These are phyloP conservation scores for Dilophus febrilis DNA, from an alignment of 2,888 invertebrate species.

Conservation along the genomic window DNA sequence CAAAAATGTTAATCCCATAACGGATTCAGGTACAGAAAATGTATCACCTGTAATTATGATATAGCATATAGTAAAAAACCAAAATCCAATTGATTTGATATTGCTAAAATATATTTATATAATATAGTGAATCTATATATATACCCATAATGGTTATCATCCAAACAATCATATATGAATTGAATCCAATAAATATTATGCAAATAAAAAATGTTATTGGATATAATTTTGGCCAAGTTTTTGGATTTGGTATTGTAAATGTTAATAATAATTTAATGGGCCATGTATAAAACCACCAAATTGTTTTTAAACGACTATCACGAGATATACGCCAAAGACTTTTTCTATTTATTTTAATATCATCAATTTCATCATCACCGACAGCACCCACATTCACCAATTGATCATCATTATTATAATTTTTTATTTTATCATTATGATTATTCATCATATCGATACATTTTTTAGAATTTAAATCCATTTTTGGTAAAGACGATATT, in stretches of 20 bases:
- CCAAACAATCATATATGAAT: constrained; percentile 83
- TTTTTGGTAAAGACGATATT: too few relatives aligned
- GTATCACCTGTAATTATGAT: constrained; percentile 42
- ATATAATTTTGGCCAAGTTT: constrained; percentile 41
- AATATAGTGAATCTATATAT: too few relatives aligned
- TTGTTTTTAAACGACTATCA: constrained; percentile 17
- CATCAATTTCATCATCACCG: too few relatives aligned
- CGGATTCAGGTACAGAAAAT: constrained; percentile 64
- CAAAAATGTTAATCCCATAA: constrained; percentile 82
- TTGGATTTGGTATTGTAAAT: constrained; percentile 54
- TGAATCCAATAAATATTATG: constrained; percentile 66
- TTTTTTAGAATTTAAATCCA: too few relatives aligned
- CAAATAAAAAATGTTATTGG: constrained; percentile 73
- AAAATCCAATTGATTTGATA: too few relatives aligned
- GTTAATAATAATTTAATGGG: constrained; percentile 50
- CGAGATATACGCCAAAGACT: constrained; percentile 33
- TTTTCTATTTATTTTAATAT: constrained; percentile 9
- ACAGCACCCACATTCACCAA: too few relatives aligned
- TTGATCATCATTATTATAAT: too few relatives aligned
- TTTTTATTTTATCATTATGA: too few relatives aligned
- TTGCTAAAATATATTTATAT: too few relatives aligned
- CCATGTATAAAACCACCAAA: constrained; percentile 53
- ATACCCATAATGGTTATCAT: constrained; percentile 75
- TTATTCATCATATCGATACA: too few relatives aligned
- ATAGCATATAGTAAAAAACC: too few relatives aligned